Base-by-base conservation (phyloP, 2,113 vertebrate species). In the Holacanthus passer region DNA sequence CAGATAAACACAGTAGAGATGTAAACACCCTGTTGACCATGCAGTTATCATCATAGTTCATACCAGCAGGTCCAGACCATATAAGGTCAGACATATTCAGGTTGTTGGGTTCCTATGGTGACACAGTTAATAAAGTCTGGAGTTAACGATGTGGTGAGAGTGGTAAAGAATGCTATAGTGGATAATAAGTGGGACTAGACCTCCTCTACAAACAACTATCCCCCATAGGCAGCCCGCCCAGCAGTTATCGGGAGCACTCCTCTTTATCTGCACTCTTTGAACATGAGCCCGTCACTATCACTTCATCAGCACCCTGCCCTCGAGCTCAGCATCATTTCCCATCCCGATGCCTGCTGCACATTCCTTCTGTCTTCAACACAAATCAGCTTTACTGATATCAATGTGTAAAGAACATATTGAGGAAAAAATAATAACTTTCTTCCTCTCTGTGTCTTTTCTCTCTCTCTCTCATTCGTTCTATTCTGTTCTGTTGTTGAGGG, bases 231-330 rank as follows among this genome's bases (percentile, higher is more conserved):
- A 32, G 43, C 71, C 84, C 88, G 20, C 89, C 84, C 91, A 64
- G 52, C 35, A 43, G 37, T 68, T 91, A 85, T 77, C 81, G 7
- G 31, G 11, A 56, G 20, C 56, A 52, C 50, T 81, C 72, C 35
- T 68, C 68, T 83, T 76, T 90, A 94, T 94, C 91, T 88, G 63
- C 73, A 48, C 50, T 64, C 59, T 92, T 86, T 87, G 70, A 87
- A 83, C 70, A 59, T 29, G 27, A 60, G 27, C 27, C 65, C 14
- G 10, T 52, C 41, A 53, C 47, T 87, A 86, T 84, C 87, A 13
- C 32, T 76, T 62, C 81, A 90, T 93, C 89, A 82, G 53, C 22
- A 71, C 72, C 79, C 82, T 81, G 83, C 88, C 87, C 87, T 32
- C 22, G 19, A 37, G 41, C 41, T 27, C 19, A 1, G 22, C 43